Evolutionary conservation across 2,113 vertebrate species (phyloP).

Genomic region (Aplodontia rufa): DNA sequence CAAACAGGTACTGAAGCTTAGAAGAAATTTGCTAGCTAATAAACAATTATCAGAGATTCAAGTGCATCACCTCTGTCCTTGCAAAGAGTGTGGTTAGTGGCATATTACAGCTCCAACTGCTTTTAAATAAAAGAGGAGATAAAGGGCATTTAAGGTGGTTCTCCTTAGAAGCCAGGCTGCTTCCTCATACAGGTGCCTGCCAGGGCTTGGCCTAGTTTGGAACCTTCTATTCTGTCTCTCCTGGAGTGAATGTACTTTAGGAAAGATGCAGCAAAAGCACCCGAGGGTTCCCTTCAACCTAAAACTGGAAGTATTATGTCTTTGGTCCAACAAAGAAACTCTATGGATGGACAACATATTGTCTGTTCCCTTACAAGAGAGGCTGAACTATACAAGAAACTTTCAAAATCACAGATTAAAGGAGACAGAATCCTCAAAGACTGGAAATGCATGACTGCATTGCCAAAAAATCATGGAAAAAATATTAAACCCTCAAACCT

Average conservation of each 20-base stretch:
- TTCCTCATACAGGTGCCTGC: background rate
- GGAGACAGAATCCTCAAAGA: conserved; percentile 23
- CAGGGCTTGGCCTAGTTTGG: conserved; percentile 60
- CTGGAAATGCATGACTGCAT: conserved; percentile 44
- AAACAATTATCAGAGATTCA: background rate
- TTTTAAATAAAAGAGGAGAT: conserved; percentile 49
- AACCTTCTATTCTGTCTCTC: conserved; percentile 21
- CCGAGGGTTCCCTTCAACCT: conserved; percentile 34
- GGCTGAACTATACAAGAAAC: conserved; percentile 31
- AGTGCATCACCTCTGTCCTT: background rate
- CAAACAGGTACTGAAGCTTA: background rate
- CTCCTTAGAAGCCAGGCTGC: background rate
- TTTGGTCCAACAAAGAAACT: conserved; percentile 60
- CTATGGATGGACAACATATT: conserved; percentile 32
- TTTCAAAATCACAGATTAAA: conserved; percentile 69
- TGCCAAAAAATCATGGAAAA: conserved; percentile 47
- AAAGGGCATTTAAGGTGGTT: conserved; percentile 30
- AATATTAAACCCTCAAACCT: conserved; percentile 47
- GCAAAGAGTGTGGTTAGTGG: background rate
- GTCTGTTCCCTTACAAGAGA: conserved; percentile 56
- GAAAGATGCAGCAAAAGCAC: conserved; percentile 27
- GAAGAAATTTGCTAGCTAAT: background rate
- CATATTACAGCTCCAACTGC: background rate
- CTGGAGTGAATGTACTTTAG: conserved; percentile 25
- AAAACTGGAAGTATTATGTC: conserved; percentile 50